Evolutionary conservation across 1,140 invertebrate genomes (phyloP).

Genomic region (Saccostrea echinata): DNA sequence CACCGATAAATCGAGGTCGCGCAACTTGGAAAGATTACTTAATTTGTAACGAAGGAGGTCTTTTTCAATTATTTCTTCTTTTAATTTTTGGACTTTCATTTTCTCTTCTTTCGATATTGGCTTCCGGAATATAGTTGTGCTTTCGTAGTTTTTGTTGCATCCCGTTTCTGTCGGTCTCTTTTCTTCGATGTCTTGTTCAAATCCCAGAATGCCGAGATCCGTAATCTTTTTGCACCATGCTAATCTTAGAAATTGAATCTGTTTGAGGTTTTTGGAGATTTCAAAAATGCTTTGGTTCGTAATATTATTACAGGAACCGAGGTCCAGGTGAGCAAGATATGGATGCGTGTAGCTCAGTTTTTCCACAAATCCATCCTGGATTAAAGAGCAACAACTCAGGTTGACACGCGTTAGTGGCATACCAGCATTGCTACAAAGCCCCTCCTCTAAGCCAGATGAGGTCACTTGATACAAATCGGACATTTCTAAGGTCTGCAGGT

Average conservation of each 20-base stretch:
- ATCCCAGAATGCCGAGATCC: conserved; percentile 84
- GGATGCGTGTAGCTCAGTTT: conserved; percentile 77
- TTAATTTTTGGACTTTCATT: conserved; percentile 82
- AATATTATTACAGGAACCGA: conserved; percentile 85
- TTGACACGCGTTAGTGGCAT: conserved; percentile 82
- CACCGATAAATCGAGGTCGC: conserved; percentile 84
- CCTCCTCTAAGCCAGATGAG: conserved; percentile 82
- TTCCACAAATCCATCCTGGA: conserved; percentile 84
- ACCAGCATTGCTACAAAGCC: conserved; percentile 78
- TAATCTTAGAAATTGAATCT: conserved; percentile 83
- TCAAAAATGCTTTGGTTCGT: conserved; percentile 84
- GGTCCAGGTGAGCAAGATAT: conserved; percentile 83
- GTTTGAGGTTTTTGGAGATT: conserved; percentile 83
- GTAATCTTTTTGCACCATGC: conserved; percentile 85
- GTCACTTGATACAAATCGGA: conserved; percentile 86
- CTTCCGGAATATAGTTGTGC: conserved; percentile 68
- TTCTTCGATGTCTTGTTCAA: conserved; percentile 79
- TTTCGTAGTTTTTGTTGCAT: conserved; percentile 65
- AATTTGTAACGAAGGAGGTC: conserved; percentile 81
- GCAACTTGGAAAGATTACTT: conserved; percentile 80
- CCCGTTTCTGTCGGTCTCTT: conserved; percentile 59
- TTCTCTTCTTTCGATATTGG: conserved; percentile 69
- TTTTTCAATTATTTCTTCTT: conserved; percentile 62
- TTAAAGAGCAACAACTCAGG: conserved; percentile 82
- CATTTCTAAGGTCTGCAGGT: conserved; percentile 84